These are phyloP conservation scores for Xestia xanthographa DNA, from an alignment of 2,888 invertebrate genomes.

Conservation along the genomic window DNA sequence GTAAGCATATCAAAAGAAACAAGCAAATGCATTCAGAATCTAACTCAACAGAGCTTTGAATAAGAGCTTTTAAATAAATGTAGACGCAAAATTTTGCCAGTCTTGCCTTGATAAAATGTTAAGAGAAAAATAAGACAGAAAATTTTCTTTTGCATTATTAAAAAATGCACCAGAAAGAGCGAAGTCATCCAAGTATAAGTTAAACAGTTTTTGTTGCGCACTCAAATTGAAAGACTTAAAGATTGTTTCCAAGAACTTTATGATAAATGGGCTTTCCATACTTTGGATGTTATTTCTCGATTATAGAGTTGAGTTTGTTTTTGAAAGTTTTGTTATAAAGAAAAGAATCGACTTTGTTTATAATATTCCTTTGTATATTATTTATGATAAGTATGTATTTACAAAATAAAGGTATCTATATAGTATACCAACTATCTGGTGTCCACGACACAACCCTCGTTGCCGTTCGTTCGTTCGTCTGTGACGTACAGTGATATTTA, in stretches of 20 bases:
- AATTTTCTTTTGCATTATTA: slow-evolving; percentile 60
- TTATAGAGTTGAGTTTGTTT: slow-evolving; percentile 36
- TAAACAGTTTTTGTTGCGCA: slow-evolving; percentile 65
- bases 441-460: no score
- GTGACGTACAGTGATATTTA: no score
- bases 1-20: slow-evolving; percentile 48
- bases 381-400: no score
- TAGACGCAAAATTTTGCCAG: slow-evolving; percentile 50
- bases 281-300: slow-evolving; percentile 40
- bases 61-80: slow-evolving; percentile 43
- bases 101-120: slow-evolving; percentile 57
- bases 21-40: slow-evolving; percentile 36
- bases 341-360: not conserved
- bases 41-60: slow-evolving; percentile 46
- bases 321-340: slow-evolving; percentile 1
- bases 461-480: no score
- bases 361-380: not conserved
- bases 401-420: no score
- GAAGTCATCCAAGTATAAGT: slow-evolving; percentile 67
- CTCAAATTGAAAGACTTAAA: slow-evolving; percentile 69
- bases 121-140: slow-evolving; percentile 44
- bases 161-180: slow-evolving; percentile 63
- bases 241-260: slow-evolving; percentile 64
- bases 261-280: slow-evolving; percentile 59
- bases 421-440: no score